Evolutionary conservation across 2,797 vertebrate genomes (phyloP), one percentile per base, ranked within the genome.

Genomic region (Allobates femoralis): DNA sequence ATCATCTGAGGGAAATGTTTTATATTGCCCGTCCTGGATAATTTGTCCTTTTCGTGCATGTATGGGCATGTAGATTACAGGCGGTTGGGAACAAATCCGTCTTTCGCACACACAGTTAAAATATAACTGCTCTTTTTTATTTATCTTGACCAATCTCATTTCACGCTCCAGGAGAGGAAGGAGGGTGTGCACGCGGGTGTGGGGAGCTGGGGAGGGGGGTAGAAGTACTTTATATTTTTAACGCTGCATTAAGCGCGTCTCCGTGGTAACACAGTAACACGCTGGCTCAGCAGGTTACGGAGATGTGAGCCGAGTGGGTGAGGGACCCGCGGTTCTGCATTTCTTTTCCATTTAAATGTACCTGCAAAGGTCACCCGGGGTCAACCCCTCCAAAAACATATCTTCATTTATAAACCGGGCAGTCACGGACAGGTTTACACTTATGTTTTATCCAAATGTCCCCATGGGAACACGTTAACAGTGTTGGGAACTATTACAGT

Each of bases 71-170:
- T 79, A 81, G 83, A 88, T 88, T 75, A 85, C 69, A 32, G 83
- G 67, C 77, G 41, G 37, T 64, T 79, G 50, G 92, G 91, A 93
- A 90, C 90, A 91, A 91, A 91, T 91, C 88, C 87, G 88, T 91
- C 91, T 91, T 91, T 91, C 90, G 37, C 80, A 90, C 91, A 92
- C 90, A 90, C 89, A 89, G 90, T 92, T 91, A 91, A 93, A 92
- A 91, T 92, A 92, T 91, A 93, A 92, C 92, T 89, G 90, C 90
- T 89, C 91, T 90, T 90, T 91, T 92, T 93, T 91, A 92, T 93
- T 91, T 92, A 92, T 93, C 93, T 93, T 91, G 91, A 91, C 92
- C 92, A 92, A 93, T 93, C 93, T 93, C 92, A 93, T 93, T 93
- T 93, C 93, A 93, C 92, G 93, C 91, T 93, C 91, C 91, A 93